Percentiles rank a stretch among this genome's conserved stretches.
Evolutionary conservation across 2,797 vertebrate genomes (phyloP).

Genomic region (Sebastes ruberrimus): DNA sequence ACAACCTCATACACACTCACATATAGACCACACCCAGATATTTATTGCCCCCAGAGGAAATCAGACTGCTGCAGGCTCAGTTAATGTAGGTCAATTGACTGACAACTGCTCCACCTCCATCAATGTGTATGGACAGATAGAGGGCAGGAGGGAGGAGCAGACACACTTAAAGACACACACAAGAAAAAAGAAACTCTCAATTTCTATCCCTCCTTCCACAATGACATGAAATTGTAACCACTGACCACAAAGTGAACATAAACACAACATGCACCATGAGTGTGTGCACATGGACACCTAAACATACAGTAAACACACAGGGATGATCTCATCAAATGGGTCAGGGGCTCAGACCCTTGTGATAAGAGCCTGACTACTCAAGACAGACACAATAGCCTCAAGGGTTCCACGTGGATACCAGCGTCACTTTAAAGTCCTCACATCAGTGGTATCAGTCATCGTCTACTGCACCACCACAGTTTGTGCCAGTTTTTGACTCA

Average conservation of each 20-base stretch:
- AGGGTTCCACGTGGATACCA: slow-evolving; percentile 20
- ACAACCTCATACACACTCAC: not conserved
- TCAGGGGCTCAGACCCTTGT: slow-evolving; percentile 40
- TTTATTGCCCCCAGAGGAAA: slow-evolving; percentile 55
- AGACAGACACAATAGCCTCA: slow-evolving; percentile 49
- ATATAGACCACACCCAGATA: slow-evolving; percentile 32
- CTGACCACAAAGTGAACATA: not conserved
- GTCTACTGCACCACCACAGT: not conserved
- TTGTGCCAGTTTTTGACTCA: not conserved
- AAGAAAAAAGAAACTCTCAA: not conserved
- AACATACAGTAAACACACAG: slow-evolving; percentile 7
- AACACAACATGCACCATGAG: not conserved
- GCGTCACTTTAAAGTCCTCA: not conserved
- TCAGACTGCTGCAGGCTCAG: slow-evolving; percentile 46
- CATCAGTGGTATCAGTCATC: not conserved
- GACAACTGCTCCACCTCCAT: slow-evolving; percentile 36
- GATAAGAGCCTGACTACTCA: slow-evolving; percentile 45
- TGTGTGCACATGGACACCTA: not conserved
- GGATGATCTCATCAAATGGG: slow-evolving; percentile 13
- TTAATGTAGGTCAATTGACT: slow-evolving; percentile 73
- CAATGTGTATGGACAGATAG: slow-evolving; percentile 44
- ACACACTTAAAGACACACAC: not conserved
- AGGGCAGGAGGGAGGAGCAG: slow-evolving; percentile 17
- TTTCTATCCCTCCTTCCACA: not conserved
- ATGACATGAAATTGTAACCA: not conserved